These are phyloP conservation scores for Melanotaenia maccullochi DNA, from an alignment of 2,797 vertebrate genomes.

Conservation along the genomic window DNA sequence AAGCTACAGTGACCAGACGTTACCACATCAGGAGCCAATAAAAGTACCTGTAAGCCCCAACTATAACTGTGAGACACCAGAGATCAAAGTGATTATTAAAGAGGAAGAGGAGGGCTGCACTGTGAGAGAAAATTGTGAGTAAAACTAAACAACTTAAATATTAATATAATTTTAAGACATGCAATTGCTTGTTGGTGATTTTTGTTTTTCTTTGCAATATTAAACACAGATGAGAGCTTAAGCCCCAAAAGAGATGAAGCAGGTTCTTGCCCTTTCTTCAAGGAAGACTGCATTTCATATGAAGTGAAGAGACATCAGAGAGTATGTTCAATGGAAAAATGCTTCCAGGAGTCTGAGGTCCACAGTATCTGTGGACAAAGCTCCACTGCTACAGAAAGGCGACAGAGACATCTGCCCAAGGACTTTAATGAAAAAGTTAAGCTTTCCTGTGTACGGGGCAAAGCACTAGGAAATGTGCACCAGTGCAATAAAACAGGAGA, in stretches of 20 bases:
- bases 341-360: slow-evolving; percentile 20
- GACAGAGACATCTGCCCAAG: slow-evolving; percentile 17
- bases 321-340: slow-evolving; percentile 29
- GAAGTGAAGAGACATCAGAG: slow-evolving; percentile 22
- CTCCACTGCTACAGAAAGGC: slow-evolving; percentile 23
- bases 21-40: slow-evolving; percentile 19
- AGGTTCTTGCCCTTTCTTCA: slow-evolving; percentile 11
- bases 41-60: slow-evolving; percentile 34
- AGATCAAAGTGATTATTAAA: slow-evolving; percentile 66
- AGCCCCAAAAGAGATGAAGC: slow-evolving; percentile 33
- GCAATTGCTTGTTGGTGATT: not conserved
- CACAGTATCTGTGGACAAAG: slow-evolving; percentile 17
- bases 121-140: slow-evolving; percentile 71
- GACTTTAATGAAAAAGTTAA: slow-evolving; percentile 41
- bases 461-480: slow-evolving; percentile 20
- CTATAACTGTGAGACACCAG: slow-evolving; percentile 51
- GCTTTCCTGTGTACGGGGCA: slow-evolving; percentile 26
- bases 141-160: slow-evolving; percentile 23
- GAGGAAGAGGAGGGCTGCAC: slow-evolving; percentile 73
- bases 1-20: slow-evolving; percentile 43
- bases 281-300: slow-evolving; percentile 17
- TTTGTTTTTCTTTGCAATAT: slow-evolving; percentile 15
- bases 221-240: slow-evolving; percentile 51
- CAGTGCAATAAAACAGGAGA: slow-evolving; percentile 44
- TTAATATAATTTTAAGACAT: slow-evolving; percentile 8